These are phyloP conservation scores for Baryphthengus martii DNA, from an alignment of 2,113 vertebrate genomes.

Conservation along the genomic window DNA sequence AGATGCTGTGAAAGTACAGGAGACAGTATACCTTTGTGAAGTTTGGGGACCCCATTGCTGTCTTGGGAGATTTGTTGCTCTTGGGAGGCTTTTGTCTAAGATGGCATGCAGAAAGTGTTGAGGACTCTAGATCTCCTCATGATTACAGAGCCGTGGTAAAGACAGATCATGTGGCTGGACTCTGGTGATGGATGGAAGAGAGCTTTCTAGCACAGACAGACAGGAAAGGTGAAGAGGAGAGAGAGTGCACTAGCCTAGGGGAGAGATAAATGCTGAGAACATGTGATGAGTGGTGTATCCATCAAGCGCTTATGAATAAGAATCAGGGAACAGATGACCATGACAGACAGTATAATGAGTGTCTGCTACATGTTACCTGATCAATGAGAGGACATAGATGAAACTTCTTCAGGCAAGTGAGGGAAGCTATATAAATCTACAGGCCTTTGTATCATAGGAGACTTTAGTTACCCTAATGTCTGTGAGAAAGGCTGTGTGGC, in stretches of 20 bases:
- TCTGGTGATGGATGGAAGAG: neutral
- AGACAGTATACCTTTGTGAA: neutral
- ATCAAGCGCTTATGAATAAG: rapidly evolving
- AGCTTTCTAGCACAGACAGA: neutral
- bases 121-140: too few relatives aligned
- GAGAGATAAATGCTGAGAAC: neutral
- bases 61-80: neutral
- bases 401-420: neutral
- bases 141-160: neutral
- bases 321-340: rapidly evolving
- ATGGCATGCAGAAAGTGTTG: neutral
- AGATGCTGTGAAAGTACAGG: neutral
- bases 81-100: neutral
- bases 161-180: neutral
- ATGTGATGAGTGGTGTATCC: too few relatives aligned
- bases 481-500: neutral
- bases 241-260: neutral
- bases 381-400: neutral
- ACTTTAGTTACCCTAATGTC: neutral
- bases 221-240: neutral
- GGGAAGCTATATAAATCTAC: neutral
- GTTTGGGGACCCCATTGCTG: rapidly evolving
- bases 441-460: neutral
- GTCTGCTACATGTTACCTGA: neutral
- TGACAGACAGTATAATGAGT: neutral